These are phyloP conservation scores for Eupristina koningsbergeri DNA, from an alignment of 1,140 invertebrate species.

Conservation along the genomic window DNA sequence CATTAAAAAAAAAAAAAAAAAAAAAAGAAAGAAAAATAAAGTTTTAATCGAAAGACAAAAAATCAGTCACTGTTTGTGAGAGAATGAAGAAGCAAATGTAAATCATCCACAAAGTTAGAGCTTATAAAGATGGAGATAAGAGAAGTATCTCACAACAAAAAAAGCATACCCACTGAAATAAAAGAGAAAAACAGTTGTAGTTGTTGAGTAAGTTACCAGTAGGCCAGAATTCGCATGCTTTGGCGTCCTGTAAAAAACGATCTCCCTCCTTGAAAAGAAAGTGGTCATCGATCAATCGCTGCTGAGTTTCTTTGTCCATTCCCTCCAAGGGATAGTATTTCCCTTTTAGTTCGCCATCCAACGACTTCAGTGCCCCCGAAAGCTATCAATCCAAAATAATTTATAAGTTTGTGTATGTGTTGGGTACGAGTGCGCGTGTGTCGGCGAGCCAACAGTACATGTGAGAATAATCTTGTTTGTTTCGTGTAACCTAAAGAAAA, in stretches of 20 bases:
- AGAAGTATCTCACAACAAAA: too few relatives aligned
- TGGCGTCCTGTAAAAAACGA: slow-evolving; percentile 79
- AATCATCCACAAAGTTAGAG: too few relatives aligned
- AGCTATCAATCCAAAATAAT: slow-evolving; percentile 54
- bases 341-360: slow-evolving; percentile 78
- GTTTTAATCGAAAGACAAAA: background rate
- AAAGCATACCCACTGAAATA: background rate
- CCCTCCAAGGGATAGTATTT: slow-evolving; percentile 81
- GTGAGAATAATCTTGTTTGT: too few relatives aligned
- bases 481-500: too few relatives aligned
- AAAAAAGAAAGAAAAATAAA: too few relatives aligned
- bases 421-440: background rate
- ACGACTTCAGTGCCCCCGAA: slow-evolving; percentile 65
- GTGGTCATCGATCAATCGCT: slow-evolving; percentile 83
- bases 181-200: background rate
- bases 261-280: slow-evolving; percentile 87
- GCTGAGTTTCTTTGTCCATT: slow-evolving; percentile 80
- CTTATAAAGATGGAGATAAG: background rate
- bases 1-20: too few relatives aligned
- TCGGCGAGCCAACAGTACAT: too few relatives aligned
- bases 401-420: background rate
- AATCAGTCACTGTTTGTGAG: too few relatives aligned
- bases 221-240: slow-evolving; percentile 86
- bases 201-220: slow-evolving; percentile 39
- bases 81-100: too few relatives aligned